These are phyloP conservation scores for Nineta flava DNA, from an alignment of 2,888 invertebrate species.

Conservation along the genomic window DNA sequence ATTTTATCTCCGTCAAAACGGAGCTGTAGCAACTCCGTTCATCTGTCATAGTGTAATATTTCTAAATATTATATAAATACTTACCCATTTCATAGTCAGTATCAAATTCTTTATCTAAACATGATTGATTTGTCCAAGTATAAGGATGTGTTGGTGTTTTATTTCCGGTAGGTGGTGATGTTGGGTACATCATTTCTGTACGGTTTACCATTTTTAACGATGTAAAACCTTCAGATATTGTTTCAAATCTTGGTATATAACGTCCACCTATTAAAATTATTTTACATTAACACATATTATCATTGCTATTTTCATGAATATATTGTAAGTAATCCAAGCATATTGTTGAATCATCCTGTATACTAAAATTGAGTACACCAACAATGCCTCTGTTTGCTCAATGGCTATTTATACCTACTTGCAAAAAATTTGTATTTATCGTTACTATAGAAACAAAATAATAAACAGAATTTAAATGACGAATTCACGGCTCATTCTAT, in stretches of 20 bases:
- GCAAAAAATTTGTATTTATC: too few relatives aligned
- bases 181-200: slow-evolving; percentile 20
- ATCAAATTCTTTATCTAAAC: slow-evolving; percentile 13
- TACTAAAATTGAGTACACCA: too few relatives aligned
- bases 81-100: slow-evolving; percentile 4
- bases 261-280: slow-evolving; percentile 32
- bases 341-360: too few relatives aligned
- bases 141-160: slow-evolving; percentile 45
- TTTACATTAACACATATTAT: not conserved
- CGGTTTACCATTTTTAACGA: slow-evolving; percentile 45
- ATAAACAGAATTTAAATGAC: too few relatives aligned
- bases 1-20: too few relatives aligned
- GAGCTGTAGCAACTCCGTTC: too few relatives aligned
- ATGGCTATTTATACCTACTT: too few relatives aligned
- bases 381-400: too few relatives aligned
- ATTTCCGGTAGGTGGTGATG: slow-evolving; percentile 25
- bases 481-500: too few relatives aligned
- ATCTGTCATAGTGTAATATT: not conserved
- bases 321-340: too few relatives aligned
- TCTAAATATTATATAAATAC: not conserved
- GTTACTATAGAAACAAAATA: too few relatives aligned
- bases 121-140: slow-evolving; percentile 33
- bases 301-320: too few relatives aligned
- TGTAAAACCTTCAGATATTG: slow-evolving; percentile 47
- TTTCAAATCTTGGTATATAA: slow-evolving; percentile 56